phyloP scores from a whole-genome alignment of 2,888 invertebrate species.

The Chelonus formosanus region DNA sequence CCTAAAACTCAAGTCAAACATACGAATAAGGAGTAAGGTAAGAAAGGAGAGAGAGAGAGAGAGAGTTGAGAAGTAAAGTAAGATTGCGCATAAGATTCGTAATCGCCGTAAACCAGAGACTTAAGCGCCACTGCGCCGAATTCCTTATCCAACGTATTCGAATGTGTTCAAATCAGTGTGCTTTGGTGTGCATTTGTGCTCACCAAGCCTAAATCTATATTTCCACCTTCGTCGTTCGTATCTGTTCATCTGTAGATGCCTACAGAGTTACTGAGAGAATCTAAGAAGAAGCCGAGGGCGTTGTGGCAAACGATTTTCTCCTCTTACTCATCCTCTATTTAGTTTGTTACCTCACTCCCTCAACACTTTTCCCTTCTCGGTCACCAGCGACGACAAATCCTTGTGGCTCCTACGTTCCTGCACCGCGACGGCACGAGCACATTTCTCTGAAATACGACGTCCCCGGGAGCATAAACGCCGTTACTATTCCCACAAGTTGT shows the following conservation, averaged over 20 bases:
- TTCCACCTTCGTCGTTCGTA: slow-evolving; percentile 55
- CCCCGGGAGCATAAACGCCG: slow-evolving; percentile 64
- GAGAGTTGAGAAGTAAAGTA: slow-evolving; percentile 39
- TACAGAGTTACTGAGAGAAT: slow-evolving; percentile 42
- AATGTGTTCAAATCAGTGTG: slow-evolving; percentile 38
- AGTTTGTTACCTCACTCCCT: too few relatives aligned
- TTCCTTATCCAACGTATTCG: slow-evolving; percentile 41
- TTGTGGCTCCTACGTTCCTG: slow-evolving; percentile 40
- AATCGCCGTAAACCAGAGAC: slow-evolving; percentile 62
- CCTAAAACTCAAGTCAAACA: slow-evolving; percentile 61
- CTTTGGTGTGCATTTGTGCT: neutral
- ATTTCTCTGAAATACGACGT: slow-evolving; percentile 65
- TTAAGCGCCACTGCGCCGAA: slow-evolving; percentile 47
- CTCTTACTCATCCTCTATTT: slow-evolving; percentile 7
- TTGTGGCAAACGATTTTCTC: slow-evolving; percentile 28
- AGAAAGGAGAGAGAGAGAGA: neutral
- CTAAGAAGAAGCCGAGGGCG: slow-evolving; percentile 41
- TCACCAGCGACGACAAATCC: slow-evolving; percentile 54
- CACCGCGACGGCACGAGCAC: slow-evolving; percentile 58
- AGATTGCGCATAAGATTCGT: slow-evolving; percentile 54
- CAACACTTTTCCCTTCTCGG: slow-evolving; percentile 35
- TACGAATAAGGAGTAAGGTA: slow-evolving; percentile 40
- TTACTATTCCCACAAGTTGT: slow-evolving; percentile 65
- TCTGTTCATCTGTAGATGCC: slow-evolving; percentile 57
- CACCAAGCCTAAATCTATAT: slow-evolving; percentile 61